phyloP scores from a whole-genome alignment of 2,888 invertebrate genomes.

The Spicauda simplicius region DNA sequence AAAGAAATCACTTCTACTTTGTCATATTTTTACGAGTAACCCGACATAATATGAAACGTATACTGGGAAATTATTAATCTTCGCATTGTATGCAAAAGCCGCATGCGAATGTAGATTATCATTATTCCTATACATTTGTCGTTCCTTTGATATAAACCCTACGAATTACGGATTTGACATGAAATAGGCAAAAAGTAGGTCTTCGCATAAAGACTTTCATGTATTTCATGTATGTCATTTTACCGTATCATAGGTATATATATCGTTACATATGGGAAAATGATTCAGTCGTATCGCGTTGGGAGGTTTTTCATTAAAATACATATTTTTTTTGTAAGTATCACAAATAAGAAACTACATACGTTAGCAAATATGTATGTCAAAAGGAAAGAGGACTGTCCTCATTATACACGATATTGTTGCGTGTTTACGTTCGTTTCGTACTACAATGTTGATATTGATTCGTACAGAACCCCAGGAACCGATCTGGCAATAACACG shows the following conservation, averaged over 20 bases:
- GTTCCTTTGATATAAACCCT: conserved; percentile 30
- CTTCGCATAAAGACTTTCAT: conserved; percentile 31
- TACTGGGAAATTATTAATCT: not conserved
- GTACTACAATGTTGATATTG: not conserved
- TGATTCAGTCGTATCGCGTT: conserved; percentile 2
- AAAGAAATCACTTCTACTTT: too few relatives aligned
- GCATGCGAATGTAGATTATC: conserved; percentile 21
- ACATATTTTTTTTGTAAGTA: too few relatives aligned
- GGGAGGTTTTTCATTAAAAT: not conserved
- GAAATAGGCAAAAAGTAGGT: conserved; percentile 36
- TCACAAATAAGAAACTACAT: too few relatives aligned
- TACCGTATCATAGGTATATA: not conserved
- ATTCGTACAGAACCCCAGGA: too few relatives aligned
- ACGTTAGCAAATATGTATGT: not conserved
- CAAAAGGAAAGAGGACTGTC: not conserved
- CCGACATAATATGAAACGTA: not conserved
- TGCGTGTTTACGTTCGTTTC: not conserved
- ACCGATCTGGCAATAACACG: too few relatives aligned
- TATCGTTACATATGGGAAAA: conserved; percentile 11
- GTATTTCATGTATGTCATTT: too few relatives aligned
- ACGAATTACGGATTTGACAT: conserved; percentile 27
- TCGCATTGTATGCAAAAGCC: conserved; percentile 20
- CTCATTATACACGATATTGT: not conserved
- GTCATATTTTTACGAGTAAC: not conserved
- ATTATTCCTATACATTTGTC: conserved; percentile 20